phyloP scores from a whole-genome alignment of 2,113 vertebrate species.

The Rhabdomys dilectus region DNA sequence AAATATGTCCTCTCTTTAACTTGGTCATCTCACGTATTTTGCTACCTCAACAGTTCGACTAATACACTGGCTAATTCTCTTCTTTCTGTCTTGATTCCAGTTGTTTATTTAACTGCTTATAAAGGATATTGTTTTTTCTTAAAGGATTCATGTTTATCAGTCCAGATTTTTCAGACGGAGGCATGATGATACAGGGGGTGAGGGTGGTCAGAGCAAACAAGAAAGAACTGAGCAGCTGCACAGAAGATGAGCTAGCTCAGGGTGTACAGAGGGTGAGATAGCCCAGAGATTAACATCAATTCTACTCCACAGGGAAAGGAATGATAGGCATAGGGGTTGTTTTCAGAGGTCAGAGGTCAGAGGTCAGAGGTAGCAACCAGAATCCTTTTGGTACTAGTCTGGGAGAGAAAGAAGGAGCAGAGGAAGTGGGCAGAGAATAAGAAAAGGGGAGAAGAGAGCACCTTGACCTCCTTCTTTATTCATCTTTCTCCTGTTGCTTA shows the following conservation, averaged over 20 bases:
- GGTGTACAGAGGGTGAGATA: background rate
- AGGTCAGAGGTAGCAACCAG: background rate
- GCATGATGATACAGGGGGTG: background rate
- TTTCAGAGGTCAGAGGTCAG: background rate
- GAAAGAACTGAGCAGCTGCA: background rate
- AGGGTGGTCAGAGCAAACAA: background rate
- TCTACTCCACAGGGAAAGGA: background rate
- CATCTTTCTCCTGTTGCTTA: background rate
- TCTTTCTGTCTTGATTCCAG: background rate
- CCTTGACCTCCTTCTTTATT: background rate
- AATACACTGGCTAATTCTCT: background rate
- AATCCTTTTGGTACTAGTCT: background rate
- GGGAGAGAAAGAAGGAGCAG: background rate
- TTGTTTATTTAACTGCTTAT: background rate
- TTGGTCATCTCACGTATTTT: background rate
- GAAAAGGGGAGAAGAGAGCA: rapidly evolving
- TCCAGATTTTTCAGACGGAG: background rate
- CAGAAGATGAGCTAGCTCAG: background rate
- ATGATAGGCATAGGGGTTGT: background rate
- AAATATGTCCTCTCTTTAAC: background rate
- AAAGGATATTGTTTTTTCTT: background rate
- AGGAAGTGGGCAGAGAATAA: rapidly evolving
- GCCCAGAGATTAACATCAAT: background rate
- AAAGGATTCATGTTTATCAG: background rate
- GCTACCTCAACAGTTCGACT: background rate